Conservation (phyloP, 2,797 vertebrate species). For the Echeneis naucrates region DNA sequence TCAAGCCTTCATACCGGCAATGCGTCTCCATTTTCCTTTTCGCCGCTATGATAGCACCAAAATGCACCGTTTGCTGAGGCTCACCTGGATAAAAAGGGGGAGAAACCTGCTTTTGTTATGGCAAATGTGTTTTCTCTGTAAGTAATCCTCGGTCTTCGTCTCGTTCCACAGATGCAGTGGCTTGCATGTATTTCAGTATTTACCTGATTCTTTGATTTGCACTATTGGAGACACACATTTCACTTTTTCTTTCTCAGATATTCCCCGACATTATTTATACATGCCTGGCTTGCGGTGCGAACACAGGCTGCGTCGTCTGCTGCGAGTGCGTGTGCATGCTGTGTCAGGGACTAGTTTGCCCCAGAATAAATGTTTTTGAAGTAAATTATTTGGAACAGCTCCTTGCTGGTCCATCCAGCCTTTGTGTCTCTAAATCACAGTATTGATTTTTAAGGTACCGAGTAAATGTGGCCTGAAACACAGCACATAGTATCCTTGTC, state of each 20-base stretch:
- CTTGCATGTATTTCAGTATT: slow-evolving; percentile 10
- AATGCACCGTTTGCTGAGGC: slow-evolving; percentile 38
- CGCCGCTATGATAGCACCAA: slow-evolving; percentile 16
- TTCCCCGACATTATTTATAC: slow-evolving; percentile 73
- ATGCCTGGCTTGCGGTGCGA: slow-evolving; percentile 64
- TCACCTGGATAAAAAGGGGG: slow-evolving; percentile 15
- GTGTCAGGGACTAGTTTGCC: slow-evolving; percentile 67
- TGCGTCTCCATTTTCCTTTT: slow-evolving; percentile 47
- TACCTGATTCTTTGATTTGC: slow-evolving; percentile 45
- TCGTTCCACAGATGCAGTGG: not conserved
- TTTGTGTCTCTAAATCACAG: slow-evolving; percentile 76
- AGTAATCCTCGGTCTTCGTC: not conserved
- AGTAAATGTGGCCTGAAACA: slow-evolving; percentile 68
- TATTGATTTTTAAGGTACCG: slow-evolving; percentile 81
- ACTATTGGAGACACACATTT: slow-evolving; percentile 54
- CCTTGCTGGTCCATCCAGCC: slow-evolving; percentile 61
- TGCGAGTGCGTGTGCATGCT: slow-evolving; percentile 62
- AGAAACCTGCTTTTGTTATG: slow-evolving; percentile 10
- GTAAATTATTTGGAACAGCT: slow-evolving; percentile 76
- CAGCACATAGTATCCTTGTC: slow-evolving; percentile 63
- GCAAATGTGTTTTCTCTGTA: slow-evolving; percentile 32
- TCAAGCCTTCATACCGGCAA: slow-evolving; percentile 40
- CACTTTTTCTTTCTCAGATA: slow-evolving; percentile 57
- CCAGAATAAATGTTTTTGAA: slow-evolving; percentile 79
- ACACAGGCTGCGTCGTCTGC: slow-evolving; percentile 56